Conservation (phyloP, 2,797 vertebrate species). For the Poeciliopsis presidionis region DNA sequence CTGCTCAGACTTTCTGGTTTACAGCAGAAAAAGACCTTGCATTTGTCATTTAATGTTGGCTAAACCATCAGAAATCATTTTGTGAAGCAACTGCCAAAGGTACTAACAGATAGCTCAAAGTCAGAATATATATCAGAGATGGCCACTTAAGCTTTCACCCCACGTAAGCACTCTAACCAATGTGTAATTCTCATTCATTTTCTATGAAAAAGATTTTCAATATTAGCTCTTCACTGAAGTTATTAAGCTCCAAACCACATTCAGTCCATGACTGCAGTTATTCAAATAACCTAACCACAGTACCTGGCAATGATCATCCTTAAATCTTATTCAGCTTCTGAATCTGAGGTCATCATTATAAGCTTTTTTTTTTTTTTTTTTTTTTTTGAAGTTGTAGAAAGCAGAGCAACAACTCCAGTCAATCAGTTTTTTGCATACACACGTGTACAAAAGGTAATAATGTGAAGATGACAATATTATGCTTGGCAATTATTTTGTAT, state of each 20-base stretch:
- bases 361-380: conserved; percentile 4
- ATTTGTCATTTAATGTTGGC: conserved; percentile 18
- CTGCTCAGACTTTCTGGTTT: not conserved
- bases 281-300: conserved; percentile 41
- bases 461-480: conserved; percentile 28
- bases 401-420: conserved; percentile 23
- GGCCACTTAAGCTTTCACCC: conserved; percentile 43
- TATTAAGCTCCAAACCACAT: conserved; percentile 28
- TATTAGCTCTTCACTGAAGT: conserved; percentile 40
- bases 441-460: conserved; percentile 18
- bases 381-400: conserved; percentile 22
- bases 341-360: conserved; percentile 33
- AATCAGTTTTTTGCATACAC: conserved; percentile 1
- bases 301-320: conserved; percentile 40
- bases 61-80: conserved; percentile 22
- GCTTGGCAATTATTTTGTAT: conserved; percentile 50
- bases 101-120: conserved; percentile 13
- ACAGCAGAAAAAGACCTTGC: conserved; percentile 16
- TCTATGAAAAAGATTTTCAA: conserved; percentile 25
- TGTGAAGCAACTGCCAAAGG: conserved; percentile 17
- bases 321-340: conserved; percentile 23
- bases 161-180: conserved; percentile 20
- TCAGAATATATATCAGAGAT: conserved; percentile 26
- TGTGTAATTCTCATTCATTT: conserved; percentile 19
- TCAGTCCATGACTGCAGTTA: conserved; percentile 57